phyloP scores from a whole-genome alignment of 2,888 invertebrate genomes.

The Caradrina clavipalpis region DNA sequence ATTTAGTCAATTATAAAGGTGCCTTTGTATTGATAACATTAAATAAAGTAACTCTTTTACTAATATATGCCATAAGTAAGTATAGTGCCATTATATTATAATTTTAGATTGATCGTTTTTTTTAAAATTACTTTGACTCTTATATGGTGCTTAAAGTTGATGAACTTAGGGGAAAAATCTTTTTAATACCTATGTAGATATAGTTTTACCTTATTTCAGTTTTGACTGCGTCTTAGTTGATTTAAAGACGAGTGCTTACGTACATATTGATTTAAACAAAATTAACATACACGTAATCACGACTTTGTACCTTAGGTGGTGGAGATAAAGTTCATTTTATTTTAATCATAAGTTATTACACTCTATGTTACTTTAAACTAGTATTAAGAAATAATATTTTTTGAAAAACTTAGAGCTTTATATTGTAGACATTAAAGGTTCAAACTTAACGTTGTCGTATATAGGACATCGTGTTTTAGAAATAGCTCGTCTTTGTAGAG shows the following conservation, averaged over 20 bases:
- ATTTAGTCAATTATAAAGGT: conserved; percentile 30
- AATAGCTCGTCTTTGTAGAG: not conserved
- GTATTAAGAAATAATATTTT: not conserved
- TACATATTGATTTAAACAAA: not conserved
- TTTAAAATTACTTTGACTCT: not conserved
- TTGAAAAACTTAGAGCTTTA: not conserved
- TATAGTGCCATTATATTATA: conserved; percentile 50
- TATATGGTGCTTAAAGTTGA: too few species aligned
- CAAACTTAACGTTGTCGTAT: not conserved
- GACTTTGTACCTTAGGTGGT: conserved; percentile 29
- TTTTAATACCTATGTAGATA: too few species aligned
- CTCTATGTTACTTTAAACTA: not conserved
- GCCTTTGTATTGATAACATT: conserved; percentile 12
- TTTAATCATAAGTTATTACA: not conserved
- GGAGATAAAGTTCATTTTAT: not conserved
- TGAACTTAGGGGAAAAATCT: too few species aligned
- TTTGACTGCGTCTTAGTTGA: not conserved
- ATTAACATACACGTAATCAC: not conserved
- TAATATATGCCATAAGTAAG: conserved; percentile 34
- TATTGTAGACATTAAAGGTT: not conserved
- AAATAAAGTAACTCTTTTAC: conserved; percentile 1
- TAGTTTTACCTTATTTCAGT: not conserved
- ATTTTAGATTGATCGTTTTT: not conserved
- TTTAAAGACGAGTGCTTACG: not conserved
- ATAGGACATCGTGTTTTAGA: not conserved